Base-by-base conservation (phyloP, 1,140 invertebrate genomes). In the Ceratoteleas bidentatus region DNA sequence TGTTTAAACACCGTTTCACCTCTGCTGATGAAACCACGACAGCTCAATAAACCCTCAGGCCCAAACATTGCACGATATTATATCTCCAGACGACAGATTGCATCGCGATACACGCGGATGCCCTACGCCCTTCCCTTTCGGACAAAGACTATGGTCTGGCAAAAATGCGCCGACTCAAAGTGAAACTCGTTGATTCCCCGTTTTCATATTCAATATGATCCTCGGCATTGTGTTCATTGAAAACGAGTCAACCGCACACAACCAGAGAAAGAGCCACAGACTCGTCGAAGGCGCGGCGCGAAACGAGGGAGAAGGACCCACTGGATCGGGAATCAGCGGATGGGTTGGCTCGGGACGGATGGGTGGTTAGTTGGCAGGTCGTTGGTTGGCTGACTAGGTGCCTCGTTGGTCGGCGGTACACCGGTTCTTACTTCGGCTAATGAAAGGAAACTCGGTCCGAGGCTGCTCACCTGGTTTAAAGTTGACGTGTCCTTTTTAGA, bases 171-270 rank as follows among this genome's bases (percentile, higher is more conserved):
- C 65, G 52, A 66, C 16, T 73, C 73, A 75, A 77, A 72, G 72
- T 73, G 85, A 83, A 85, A 86, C 88, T 90, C 90, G 89, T 91
- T 90, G 88, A 91, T 91, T 91, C 89, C 85, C 87, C 88, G 89
- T 91, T 91, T 91, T 91, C 89, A 90, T 91, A 91, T 91, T 91
- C 87, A 90, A 91, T 91, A 91, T 91, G 89, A 90, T 90, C 57
- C 76, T 84, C 84, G 86, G 85, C 87, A 91, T 91, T 91, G 90
- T 91, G 86, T 90, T 90, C 90, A 91, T 91, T 91, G 89, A 91
- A 91, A 91, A 87, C 90, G 88, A 91, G 89, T 91, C 88, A 91
- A 91, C 90, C 90, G 90, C 88, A 91, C 85, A 88, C 88, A 88
- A 4, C 24, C 24, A 24, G 24, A 24, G 24, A 24, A 24, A 91